These are phyloP conservation scores for Napeogenes inachia DNA, from an alignment of 2,888 invertebrate genomes.

Conservation along the genomic window DNA sequence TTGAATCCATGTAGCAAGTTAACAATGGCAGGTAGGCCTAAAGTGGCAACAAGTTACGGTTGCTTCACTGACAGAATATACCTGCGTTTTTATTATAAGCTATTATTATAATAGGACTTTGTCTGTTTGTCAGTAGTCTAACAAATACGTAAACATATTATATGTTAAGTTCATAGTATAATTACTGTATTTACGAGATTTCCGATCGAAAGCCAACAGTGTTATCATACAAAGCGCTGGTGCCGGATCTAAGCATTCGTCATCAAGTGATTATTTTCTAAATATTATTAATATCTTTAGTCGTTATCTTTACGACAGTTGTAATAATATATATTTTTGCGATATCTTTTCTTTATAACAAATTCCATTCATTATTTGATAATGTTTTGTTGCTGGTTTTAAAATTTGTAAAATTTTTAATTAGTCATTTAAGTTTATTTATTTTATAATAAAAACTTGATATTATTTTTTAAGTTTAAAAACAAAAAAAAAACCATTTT, in stretches of 20 bases:
- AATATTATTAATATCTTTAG: constrained; percentile 1
- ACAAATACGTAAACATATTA: not conserved
- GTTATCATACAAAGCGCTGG: not conserved
- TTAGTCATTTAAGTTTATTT: too few species aligned
- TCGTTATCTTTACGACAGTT: not conserved
- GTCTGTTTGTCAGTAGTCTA: not conserved
- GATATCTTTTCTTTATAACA: not conserved
- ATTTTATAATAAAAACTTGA: too few species aligned
- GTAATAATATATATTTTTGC: not conserved
- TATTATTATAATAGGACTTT: not conserved
- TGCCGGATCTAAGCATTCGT: constrained; percentile 1
- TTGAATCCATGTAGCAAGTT: too few species aligned
- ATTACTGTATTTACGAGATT: not conserved
- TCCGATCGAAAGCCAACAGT: constrained; percentile 4
- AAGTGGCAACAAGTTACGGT: too few species aligned
- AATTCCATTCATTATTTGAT: not conserved
- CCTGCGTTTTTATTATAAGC: not conserved
- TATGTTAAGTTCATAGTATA: not conserved
- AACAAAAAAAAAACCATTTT: too few species aligned
- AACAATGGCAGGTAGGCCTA: too few species aligned
- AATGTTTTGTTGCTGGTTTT: too few species aligned
- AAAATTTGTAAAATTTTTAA: too few species aligned
- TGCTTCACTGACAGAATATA: too few species aligned
- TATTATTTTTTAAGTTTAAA: too few species aligned
- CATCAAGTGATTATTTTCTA: constrained; percentile 4